These are phyloP conservation scores for Temnopleurus reevesii DNA, from an alignment of 53 echinoderm and acorn worm species.

Conservation along the genomic window DNA sequence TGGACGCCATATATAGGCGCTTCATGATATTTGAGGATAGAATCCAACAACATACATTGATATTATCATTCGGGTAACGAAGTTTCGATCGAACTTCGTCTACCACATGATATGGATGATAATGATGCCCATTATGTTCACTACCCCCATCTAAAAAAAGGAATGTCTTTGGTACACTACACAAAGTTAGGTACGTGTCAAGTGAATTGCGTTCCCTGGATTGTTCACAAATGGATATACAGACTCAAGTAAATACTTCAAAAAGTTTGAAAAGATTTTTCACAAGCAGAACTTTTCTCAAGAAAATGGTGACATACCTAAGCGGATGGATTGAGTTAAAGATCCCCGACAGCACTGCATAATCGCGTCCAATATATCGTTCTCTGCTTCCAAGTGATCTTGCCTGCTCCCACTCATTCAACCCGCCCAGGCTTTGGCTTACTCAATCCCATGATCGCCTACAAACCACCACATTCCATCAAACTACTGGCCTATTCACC, in stretches of 20 bases:
- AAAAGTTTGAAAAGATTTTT: not conserved
- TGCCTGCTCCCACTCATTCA: slow-evolving; percentile 18
- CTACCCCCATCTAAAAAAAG: too few relatives aligned
- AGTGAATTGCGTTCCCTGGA: too few relatives aligned
- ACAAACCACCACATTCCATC: slow-evolving; percentile 34
- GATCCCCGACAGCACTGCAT: slow-evolving; percentile 61
- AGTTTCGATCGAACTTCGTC: not conserved
- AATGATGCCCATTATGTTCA: not conserved
- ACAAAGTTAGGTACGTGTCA: too few relatives aligned
- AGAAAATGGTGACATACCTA: slow-evolving; percentile 30
- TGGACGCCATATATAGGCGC: slow-evolving; percentile 35
- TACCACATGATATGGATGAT: not conserved
- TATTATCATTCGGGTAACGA: not conserved
- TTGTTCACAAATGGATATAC: not conserved
- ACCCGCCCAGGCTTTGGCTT: slow-evolving; percentile 8
- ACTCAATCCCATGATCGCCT: not conserved
- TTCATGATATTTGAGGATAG: not conserved
- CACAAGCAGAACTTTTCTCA: not conserved
- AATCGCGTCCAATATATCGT: not conserved
- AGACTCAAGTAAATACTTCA: not conserved
- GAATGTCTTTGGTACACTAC: too few relatives aligned
- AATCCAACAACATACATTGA: not conserved
- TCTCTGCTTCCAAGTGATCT: not conserved
- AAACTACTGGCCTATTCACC: slow-evolving; percentile 39
- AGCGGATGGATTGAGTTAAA: slow-evolving; percentile 44